Evolutionary conservation across 2,113 vertebrate species (phyloP).

Genomic region (Sakesphorus luctuosus): DNA sequence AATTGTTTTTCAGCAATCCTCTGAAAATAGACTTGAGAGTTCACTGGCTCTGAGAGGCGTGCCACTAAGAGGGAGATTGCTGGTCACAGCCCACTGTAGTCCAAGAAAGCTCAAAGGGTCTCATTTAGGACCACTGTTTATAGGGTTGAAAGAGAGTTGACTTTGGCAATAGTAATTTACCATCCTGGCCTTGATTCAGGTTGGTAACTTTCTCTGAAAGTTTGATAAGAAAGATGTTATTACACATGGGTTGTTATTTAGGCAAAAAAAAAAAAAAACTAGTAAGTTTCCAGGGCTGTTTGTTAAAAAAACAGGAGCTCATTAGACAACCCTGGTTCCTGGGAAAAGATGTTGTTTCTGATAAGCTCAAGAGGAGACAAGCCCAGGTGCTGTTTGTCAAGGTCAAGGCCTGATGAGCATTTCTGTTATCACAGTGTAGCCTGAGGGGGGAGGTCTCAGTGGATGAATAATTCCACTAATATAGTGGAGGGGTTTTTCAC

Average conservation of each 20-base stretch:
- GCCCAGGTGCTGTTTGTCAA: rapidly evolving
- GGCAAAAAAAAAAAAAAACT: neutral
- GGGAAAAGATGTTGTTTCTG: neutral
- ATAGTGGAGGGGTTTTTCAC: no score
- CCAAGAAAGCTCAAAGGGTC: neutral
- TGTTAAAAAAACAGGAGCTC: neutral
- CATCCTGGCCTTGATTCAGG: rapidly evolving
- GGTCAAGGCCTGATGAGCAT: rapidly evolving
- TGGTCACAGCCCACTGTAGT: neutral
- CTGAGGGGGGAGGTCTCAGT: neutral
- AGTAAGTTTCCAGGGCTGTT: neutral
- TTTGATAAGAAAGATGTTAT: neutral
- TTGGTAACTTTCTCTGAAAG: neutral
- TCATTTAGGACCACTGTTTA: neutral
- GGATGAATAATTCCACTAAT: no score
- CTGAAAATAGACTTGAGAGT: neutral
- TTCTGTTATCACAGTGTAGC: neutral
- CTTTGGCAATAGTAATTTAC: neutral
- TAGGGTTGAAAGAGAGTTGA: neutral
- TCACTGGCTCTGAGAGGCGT: rapidly evolving
- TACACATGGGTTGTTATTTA: neutral
- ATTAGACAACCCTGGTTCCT: neutral
- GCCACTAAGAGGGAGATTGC: neutral
- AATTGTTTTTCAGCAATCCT: rapidly evolving
- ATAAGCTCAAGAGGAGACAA: neutral